Evolutionary conservation across 2,888 invertebrate genomes (phyloP), one percentile per base, ranked within the genome.

Genomic region (Drosophila prolongata): DNA sequence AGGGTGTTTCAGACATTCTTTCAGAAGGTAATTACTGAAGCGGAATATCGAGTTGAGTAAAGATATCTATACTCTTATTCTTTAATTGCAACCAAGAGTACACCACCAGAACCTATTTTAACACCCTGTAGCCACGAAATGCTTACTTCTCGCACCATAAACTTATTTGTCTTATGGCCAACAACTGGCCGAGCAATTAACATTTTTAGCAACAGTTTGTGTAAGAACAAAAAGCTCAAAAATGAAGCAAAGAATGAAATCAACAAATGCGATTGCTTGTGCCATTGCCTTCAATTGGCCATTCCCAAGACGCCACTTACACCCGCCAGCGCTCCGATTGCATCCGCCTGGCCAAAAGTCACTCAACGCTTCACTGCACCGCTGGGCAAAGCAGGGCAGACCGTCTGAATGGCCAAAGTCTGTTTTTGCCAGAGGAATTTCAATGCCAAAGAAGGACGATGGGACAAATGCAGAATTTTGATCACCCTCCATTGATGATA

Each of bases 381-480:
- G 54, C 53, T 73, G 69, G 53, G 46, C 68, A 77, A 67, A 57
- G 46, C 59, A 27, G 67, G 54, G 67, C 73, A 59, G 49, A 53
- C 52, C 50, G 66, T 40, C 64, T 40, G 34, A 81, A 70, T 65
- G 68, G 64, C 59, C 69, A 57, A 78, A 75, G 79, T 72, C 46
- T 47, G 30, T 0, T 8, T 6, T 30, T 30, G 30, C 27, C 47
- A 47, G 57, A 76, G 57, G 76, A 60, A 77, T 84, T 89, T 85
- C 85, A 85, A 87, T 85, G 85, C 87, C 85, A 89, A 43, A 44
- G 16, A 5, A 16, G 42, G 14, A 73, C 64, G 3, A 24, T 72
- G 54, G 73, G 35, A 16, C 8, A 9, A 16, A 35, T 8, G 4
- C 5, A 6, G 13, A 37, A 19, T 11, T 34, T 30, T 8, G 30